Base-by-base conservation (phyloP, 2,113 vertebrate genomes). In the Trogon surrucura region DNA sequence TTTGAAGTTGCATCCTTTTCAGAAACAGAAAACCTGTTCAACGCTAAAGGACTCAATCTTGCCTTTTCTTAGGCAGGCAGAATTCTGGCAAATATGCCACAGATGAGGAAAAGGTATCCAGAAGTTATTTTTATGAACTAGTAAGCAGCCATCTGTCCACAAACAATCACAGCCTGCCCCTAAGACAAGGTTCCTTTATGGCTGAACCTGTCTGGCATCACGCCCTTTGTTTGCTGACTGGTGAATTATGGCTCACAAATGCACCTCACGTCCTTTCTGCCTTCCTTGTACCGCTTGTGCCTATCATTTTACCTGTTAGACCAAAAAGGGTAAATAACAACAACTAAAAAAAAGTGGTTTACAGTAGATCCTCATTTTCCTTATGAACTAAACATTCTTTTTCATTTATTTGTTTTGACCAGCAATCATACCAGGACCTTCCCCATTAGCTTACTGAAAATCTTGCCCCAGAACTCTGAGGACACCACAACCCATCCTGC, bases 101-200 rank as follows among this genome's bases (percentile, higher is more conserved):
- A 69, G 41, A 2, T 88, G 57, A 90, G 82, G 53, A 66, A 88
- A 88, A 92, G 61, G 54, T 91, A 87, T 44, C 88, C 73, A 91
- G 80, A 89, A 94, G 30, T 89, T 56, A 74, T 83, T 95, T 95
- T 92, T 89, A 95, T 85, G 83, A 97, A 93, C 70, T 91, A 27
- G 50, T 87, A 85, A 91, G 70, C 77, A 81, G 80, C 95, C 93
- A 95, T 92, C 92, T 97, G 93, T 82, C 89, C 80, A 92, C 61
- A 82, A 89, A 91, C n/a, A 92, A 93, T 80, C 70, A 72, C 69
- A 73, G 58, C 66, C 78, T 91, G 73, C 62, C 60, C 92, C 70
- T 54, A 89, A 79, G 66, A 95, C 83, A 89, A 94, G 92, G 70
- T 15, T 95, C 16, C 65, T 95, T 93, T 95, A 91, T 62, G 62